Percentiles rank a stretch among this genome's conserved stretches.
phyloP scores from a whole-genome alignment of 2,113 vertebrate genomes.

The Scartelaos histophorus region DNA sequence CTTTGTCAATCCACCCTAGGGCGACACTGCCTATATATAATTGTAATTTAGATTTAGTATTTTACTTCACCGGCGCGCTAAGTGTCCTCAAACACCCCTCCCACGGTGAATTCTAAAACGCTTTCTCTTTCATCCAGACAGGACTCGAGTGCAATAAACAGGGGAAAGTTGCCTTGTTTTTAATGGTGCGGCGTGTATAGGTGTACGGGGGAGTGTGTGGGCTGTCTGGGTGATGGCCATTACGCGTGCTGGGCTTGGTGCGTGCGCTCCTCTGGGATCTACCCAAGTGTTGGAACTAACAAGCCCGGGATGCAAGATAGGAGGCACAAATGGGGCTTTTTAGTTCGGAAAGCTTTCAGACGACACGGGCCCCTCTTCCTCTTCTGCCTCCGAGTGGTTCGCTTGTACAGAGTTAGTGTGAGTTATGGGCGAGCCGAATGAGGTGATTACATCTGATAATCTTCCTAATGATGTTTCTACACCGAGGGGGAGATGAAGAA shows the following conservation, averaged over 20 bases:
- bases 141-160: conserved; percentile 71
- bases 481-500: conserved; percentile 44
- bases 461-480: conserved; percentile 65
- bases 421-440: conserved; percentile 56
- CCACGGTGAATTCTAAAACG: conserved; percentile 68
- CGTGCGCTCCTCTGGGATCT: conserved; percentile 70
- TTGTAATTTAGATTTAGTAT: too few relatives aligned
- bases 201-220: conserved; percentile 49
- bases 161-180: conserved; percentile 60
- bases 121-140: conserved; percentile 62
- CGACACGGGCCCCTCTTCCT: conserved; percentile 32
- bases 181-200: conserved; percentile 53
- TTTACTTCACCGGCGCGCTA: background rate
- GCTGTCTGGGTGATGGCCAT: conserved; percentile 76
- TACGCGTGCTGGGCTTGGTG: conserved; percentile 66
- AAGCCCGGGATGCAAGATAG: conserved; percentile 72
- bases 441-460: conserved; percentile 72
- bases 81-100: conserved; percentile 60
- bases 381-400: conserved; percentile 11
- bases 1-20: too few relatives aligned
- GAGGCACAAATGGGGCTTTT: conserved; percentile 77
- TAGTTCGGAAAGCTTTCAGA: conserved; percentile 72
- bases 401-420: conserved; percentile 24
- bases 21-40: too few relatives aligned
- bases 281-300: conserved; percentile 77